Conservation (phyloP, 2,113 vertebrate genomes). For the Pan troglodytes region NHGRI_mPanTro3-v2.1_pri NC_086015.1:4438501-4439000, state of each 20-base stretch:
- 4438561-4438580: too few relatives aligned
- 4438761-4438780: not conserved
- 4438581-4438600: too few relatives aligned
- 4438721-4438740: not conserved
- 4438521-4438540: too few relatives aligned
- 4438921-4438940: not conserved
- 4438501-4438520: not conserved
- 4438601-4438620: not conserved
- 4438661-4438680: not conserved
- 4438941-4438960: not conserved
- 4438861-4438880: not conserved
- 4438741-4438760: not conserved
- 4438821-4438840: not conserved
- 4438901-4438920: not conserved
- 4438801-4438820: not conserved
- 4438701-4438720: not conserved
- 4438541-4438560: too few relatives aligned
- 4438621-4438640: not conserved
- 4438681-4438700: not conserved
- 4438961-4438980: not conserved
- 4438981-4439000: not conserved
- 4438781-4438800: not conserved
- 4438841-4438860: not conserved
- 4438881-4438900: not conserved
- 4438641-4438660: not conserved